phyloP scores from a whole-genome alignment of 2,113 vertebrate genomes.

The Chauna torquata region DNA sequence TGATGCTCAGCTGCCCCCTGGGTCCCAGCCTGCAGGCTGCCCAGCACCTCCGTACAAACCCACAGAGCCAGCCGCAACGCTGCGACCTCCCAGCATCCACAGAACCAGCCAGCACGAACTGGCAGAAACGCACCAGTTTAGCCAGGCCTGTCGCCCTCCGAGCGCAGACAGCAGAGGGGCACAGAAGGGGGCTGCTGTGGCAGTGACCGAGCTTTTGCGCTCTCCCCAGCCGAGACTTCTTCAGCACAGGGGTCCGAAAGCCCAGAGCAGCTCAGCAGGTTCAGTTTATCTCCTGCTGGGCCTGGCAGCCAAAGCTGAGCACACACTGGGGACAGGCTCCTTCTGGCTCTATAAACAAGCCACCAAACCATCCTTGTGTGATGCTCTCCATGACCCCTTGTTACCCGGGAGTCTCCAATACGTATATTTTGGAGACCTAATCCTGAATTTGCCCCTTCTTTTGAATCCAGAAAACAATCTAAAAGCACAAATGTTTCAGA shows the following conservation, averaged over 20 bases:
- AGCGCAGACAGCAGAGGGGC: too few species aligned
- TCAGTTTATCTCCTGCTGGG: fast-evolving
- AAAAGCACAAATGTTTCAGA: background rate
- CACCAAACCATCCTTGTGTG: background rate
- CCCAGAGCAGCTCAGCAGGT: background rate
- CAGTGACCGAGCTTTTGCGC: fast-evolving
- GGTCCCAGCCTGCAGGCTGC: background rate
- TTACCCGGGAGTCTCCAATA: background rate
- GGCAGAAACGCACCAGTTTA: fast-evolving
- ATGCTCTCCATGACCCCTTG: background rate
- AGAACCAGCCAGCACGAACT: fast-evolving
- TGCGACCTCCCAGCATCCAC: fast-evolving
- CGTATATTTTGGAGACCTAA: fast-evolving
- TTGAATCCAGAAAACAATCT: background rate
- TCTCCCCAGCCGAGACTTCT: background rate
- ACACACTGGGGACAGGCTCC: background rate
- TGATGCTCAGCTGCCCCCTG: background rate
- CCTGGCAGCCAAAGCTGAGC: background rate
- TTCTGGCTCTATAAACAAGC: background rate
- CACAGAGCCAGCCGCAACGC: background rate
- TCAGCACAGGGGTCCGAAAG: background rate
- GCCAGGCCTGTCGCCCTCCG: background rate
- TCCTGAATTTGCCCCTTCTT: background rate
- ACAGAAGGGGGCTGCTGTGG: too few species aligned
- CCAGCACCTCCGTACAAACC: background rate